Base-by-base conservation (phyloP, 2,888 invertebrate genomes). In the Monopis laevigella region DNA sequence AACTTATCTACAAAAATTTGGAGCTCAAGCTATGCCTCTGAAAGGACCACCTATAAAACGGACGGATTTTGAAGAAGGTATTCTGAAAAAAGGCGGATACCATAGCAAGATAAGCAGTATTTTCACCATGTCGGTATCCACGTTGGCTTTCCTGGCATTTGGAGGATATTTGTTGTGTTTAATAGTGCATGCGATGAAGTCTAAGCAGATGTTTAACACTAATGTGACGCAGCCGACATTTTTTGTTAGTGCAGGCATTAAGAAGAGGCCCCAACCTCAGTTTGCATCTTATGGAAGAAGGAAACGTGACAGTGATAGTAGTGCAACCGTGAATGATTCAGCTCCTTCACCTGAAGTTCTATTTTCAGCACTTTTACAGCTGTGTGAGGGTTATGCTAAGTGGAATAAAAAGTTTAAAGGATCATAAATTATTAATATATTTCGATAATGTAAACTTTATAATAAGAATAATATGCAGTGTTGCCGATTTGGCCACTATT, bases 151-250 rank as follows among this genome's bases (percentile, higher is more conserved):
- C 66, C 66, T 93, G 5, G 93, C 93, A 0, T 93, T 93, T 54
- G 93, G 92, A 1, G 93, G 92, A 1, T 93, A 93, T 57, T 67
- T 93, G 13, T 60, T 93, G 1, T 90, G 91, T 52, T 70, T 93
- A 35, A 86, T 92, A 40, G 87, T 91, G 17, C 88, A 89, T 53
- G 89, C 90, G 0, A 84, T 92, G 40, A 88, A 86, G 55, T 82
- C 85, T 13, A 90, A 89, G 58, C 82, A 82, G 48, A 71, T 56
- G 16, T 62, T 60, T 46, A 58, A 55, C 17, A 34, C 60, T 0
- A 50, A 63, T 10, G 61, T 67, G 1, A 62, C 66, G 39, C 62
- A 65, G 8, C 58, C 68, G 1, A 65, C 71, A 7, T 63, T 72
- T 43, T 62, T 74, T 38, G 58, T 77, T 1, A 78, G 67, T 46